Percentiles rank a stretch among this genome's conserved stretches.
These are phyloP conservation scores for Anagrus nilaparvatae DNA, from an alignment of 1,140 invertebrate species.

Conservation along the genomic window DNA sequence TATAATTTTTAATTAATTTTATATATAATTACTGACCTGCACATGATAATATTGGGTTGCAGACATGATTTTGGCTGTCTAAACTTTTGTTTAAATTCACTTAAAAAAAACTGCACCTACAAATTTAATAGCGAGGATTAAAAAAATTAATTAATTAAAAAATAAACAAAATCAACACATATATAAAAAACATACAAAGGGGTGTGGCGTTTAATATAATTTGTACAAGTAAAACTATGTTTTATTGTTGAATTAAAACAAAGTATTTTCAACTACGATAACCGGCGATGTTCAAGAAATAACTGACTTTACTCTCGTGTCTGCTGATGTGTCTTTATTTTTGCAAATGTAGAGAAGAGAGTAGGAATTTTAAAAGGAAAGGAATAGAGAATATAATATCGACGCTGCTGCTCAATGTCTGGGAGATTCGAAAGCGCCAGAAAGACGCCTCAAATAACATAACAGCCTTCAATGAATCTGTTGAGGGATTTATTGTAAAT, in stretches of 20 bases:
- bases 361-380: too few relatives aligned
- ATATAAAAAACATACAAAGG: not conserved
- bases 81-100: constrained; percentile 9
- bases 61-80: constrained; percentile 21
- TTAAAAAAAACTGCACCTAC: constrained; percentile 7
- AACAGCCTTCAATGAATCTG: too few relatives aligned
- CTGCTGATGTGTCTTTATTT: too few relatives aligned
- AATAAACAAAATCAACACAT: not conserved
- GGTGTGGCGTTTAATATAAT: not conserved
- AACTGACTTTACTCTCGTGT: too few relatives aligned
- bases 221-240: not conserved
- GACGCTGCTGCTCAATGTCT: not conserved
- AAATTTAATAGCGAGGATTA: not conserved
- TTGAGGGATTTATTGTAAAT: not conserved
- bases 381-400: not conserved
- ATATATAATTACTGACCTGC: constrained; percentile 22
- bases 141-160: not conserved
- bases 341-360: too few relatives aligned
- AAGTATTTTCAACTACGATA: too few relatives aligned
- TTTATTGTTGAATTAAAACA: not conserved
- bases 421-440: not conserved
- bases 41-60: constrained; percentile 27
- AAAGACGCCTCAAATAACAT: not conserved
- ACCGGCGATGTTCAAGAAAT: too few relatives aligned
- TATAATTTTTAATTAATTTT: not conserved